Evolutionary conservation across 1,140 invertebrate species (phyloP), one percentile per base, ranked within the genome.

Genomic region (Ditylenchus dipsaci): DNA sequence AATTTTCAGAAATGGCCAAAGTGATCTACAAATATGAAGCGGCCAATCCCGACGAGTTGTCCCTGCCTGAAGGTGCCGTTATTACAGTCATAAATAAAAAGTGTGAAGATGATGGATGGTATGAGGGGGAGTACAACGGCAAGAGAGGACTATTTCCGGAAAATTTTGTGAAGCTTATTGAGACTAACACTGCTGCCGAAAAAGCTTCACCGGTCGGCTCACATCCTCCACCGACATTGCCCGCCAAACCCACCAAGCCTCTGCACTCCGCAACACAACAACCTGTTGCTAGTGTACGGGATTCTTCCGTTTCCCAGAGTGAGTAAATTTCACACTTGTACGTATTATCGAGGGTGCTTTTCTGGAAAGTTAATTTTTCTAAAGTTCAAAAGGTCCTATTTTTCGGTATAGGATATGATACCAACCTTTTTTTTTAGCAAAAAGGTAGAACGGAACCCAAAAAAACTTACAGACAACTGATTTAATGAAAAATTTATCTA

Each of bases 91-190:
- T 75, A 0, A 72, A 84, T 13, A 59, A 84, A 0, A 89, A 61
- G 76, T 88, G 91, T 43, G 90, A 91, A 56, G 95, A 97, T 84
- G 89, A 91, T 76, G 92, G 92, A 47, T 97, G 93, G 95, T 97
- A 93, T 93, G 89, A 90, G 84, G 95, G 94, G 59, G 93, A 97
- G 85, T 77, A 94, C 0, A 88, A 89, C 72, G 93, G 93, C 30
- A 88, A 88, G 82, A 84, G 91, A 62, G 95, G 95, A 0, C 87
- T 97, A 1, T 97, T 98, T 83, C 95, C 95, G 1, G 93, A 97
- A 82, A 97, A 97, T 86, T 97, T 97, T 86, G 84, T 85, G 21
- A 62, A 75, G 72, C 63, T 75, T 26, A 71, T 73, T 27, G 60
- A 30, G 23, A 33, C 29, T 0, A 43, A 26, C 8, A 26, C 69